Conservation (phyloP, 1,140 invertebrate species). For the Zaprionus davidi region DNA sequence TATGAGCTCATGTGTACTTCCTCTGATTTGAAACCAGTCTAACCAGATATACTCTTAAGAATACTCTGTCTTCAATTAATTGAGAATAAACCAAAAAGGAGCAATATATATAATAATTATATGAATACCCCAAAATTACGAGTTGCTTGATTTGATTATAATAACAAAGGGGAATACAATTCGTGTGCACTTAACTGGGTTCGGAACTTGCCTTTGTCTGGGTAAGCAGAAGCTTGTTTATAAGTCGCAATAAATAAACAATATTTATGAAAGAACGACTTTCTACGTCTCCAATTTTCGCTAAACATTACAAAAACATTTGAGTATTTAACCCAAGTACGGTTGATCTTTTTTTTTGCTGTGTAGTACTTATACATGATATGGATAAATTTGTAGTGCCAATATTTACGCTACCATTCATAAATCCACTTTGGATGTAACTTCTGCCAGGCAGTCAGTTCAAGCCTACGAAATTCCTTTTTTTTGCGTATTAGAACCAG, state of each 20-base stretch:
- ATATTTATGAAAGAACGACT: not conserved
- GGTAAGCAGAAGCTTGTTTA: not conserved
- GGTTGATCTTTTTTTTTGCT: not conserved
- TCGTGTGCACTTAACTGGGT: conserved; percentile 11
- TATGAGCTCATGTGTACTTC: conserved; percentile 51
- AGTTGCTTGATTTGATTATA: conserved; percentile 1
- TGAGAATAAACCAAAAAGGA: conserved; percentile 62
- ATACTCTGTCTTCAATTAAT: conserved; percentile 70
- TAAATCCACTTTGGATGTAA: not conserved
- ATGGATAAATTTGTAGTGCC: not conserved
- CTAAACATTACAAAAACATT: not conserved
- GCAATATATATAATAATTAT: conserved; percentile 50
- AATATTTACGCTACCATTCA: not conserved
- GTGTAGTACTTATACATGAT: not conserved
- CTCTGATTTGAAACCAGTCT: conserved; percentile 62
- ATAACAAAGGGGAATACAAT: not conserved
- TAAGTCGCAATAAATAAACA: not conserved
- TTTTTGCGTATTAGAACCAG: conserved; percentile 45
- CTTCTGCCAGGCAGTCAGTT: not conserved
- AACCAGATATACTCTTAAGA: conserved; percentile 61
- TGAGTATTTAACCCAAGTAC: not conserved
- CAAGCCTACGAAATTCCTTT: conserved; percentile 13
- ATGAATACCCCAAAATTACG: conserved; percentile 19
- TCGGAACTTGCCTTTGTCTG: not conserved
- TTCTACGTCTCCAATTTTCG: not conserved